These are phyloP conservation scores for Leptopilina myrica DNA, from an alignment of 2,888 invertebrate species.

Conservation along the genomic window DNA sequence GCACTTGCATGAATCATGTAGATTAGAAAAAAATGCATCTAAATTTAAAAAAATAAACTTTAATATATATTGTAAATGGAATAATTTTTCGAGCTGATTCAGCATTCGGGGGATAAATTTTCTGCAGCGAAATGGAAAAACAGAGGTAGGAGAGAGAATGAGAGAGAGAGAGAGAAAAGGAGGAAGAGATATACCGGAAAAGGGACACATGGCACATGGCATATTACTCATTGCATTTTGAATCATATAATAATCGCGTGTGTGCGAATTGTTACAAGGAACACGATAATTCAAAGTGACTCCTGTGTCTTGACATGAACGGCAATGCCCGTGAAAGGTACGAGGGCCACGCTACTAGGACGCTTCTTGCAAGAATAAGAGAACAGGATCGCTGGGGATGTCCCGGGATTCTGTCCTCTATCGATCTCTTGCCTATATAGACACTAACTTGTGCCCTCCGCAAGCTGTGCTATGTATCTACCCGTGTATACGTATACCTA, in stretches of 20 bases:
- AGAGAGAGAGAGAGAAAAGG: too few relatives aligned
- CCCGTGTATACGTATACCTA: conserved; percentile 49
- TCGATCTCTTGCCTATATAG: conserved; percentile 74
- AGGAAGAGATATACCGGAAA: neutral
- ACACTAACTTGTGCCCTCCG: conserved; percentile 74
- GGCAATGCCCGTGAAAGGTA: conserved; percentile 56
- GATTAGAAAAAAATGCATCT: too few relatives aligned
- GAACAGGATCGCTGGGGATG: conserved; percentile 76
- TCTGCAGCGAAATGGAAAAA: too few relatives aligned
- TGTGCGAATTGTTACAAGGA: conserved; percentile 40
- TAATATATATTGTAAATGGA: too few relatives aligned
- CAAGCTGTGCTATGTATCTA: conserved; percentile 71
- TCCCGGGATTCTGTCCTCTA: conserved; percentile 76
- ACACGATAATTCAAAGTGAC: conserved; percentile 53
- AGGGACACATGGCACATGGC: conserved; percentile 1
- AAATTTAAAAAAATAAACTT: too few relatives aligned
- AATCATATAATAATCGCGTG: conserved; percentile 17
- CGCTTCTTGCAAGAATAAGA: conserved; percentile 76
- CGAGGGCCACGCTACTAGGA: conserved; percentile 65
- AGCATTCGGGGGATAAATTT: too few relatives aligned
- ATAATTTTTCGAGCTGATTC: too few relatives aligned
- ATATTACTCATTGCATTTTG: conserved; percentile 11
- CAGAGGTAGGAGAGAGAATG: too few relatives aligned
- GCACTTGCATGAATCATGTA: too few relatives aligned
- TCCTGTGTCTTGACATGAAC: conserved; percentile 55